phyloP scores from a whole-genome alignment of 1,140 invertebrate genomes.

The Geopemphigus sp. region DNA sequence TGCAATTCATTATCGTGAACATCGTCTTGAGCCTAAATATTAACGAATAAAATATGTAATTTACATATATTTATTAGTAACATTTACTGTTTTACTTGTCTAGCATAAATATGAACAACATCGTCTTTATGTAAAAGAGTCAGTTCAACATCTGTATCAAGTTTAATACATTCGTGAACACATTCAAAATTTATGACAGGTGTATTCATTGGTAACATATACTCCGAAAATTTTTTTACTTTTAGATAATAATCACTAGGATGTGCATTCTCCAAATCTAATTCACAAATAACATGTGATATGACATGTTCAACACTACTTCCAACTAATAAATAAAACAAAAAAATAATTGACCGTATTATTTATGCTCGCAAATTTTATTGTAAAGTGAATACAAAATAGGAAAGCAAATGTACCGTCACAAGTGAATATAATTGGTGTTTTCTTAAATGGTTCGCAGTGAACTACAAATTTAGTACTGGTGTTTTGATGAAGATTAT shows the following conservation, averaged over 20 bases:
- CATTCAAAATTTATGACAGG: constrained; percentile 86
- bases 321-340: constrained; percentile 40
- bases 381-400: background rate
- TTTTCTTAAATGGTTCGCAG: constrained; percentile 58
- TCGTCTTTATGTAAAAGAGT: constrained; percentile 65
- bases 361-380: background rate
- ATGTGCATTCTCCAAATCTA: constrained; percentile 61
- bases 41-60: constrained; percentile 50
- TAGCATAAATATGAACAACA: constrained; percentile 64
- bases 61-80: constrained; percentile 37
- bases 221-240: constrained; percentile 80
- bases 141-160: constrained; percentile 85
- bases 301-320: constrained; percentile 80
- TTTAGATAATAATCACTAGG: constrained; percentile 68
- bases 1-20: constrained; percentile 66
- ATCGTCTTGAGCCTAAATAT: constrained; percentile 68
- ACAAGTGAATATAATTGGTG: constrained; percentile 80
- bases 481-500: constrained; percentile 70
- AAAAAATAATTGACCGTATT: background rate
- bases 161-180: constrained; percentile 88
- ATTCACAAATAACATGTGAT: constrained; percentile 77
- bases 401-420: constrained; percentile 64
- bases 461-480: constrained; percentile 84
- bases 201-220: constrained; percentile 65
- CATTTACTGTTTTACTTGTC: constrained; percentile 63